Percentiles rank a stretch among this genome's conserved stretches.
Conservation (phyloP, 1,140 invertebrate species). For the Lordiphosa stackelbergi region DNA sequence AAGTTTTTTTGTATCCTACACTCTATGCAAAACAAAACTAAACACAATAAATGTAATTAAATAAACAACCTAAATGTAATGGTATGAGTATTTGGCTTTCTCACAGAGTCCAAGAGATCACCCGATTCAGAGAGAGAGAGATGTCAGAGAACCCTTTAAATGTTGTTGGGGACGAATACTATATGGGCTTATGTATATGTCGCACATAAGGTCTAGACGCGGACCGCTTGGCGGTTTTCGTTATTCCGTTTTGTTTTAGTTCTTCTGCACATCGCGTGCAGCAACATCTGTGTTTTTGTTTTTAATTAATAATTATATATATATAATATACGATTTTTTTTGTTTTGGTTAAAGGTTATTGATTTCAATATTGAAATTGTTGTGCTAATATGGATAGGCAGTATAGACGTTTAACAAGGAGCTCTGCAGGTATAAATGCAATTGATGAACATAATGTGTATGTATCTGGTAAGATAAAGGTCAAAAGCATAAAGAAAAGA, state of each 20-base stretch:
- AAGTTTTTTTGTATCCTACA: conserved; percentile 46
- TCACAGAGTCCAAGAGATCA: neutral
- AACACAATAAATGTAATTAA: conserved; percentile 72
- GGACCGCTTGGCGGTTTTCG: conserved; percentile 39
- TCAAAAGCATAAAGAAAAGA: neutral
- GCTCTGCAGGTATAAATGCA: conserved; percentile 42
- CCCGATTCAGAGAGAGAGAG: neutral
- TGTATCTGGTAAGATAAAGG: neutral
- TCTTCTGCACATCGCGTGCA: conserved; percentile 53
- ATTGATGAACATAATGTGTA: neutral
- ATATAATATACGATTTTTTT: conserved; percentile 21
- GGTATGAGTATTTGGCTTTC: conserved; percentile 13
- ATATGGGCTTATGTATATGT: conserved; percentile 23
- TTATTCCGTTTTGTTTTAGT: conserved; percentile 56
- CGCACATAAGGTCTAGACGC: conserved; percentile 6
- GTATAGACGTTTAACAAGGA: conserved; percentile 23
- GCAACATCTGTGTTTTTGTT: conserved; percentile 32
- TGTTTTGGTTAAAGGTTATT: conserved; percentile 1
- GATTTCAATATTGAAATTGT: neutral
- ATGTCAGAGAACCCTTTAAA: conserved; percentile 3
- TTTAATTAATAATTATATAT: conserved; percentile 20
- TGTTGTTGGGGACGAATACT: conserved; percentile 16
- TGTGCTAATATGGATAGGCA: conserved; percentile 35
- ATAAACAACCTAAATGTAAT: conserved; percentile 62
- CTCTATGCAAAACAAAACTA: conserved; percentile 34